Evolutionary conservation across 2,113 vertebrate genomes (phyloP), one percentile per base, ranked within the genome.

Genomic region (Myocastor coypus): DNA sequence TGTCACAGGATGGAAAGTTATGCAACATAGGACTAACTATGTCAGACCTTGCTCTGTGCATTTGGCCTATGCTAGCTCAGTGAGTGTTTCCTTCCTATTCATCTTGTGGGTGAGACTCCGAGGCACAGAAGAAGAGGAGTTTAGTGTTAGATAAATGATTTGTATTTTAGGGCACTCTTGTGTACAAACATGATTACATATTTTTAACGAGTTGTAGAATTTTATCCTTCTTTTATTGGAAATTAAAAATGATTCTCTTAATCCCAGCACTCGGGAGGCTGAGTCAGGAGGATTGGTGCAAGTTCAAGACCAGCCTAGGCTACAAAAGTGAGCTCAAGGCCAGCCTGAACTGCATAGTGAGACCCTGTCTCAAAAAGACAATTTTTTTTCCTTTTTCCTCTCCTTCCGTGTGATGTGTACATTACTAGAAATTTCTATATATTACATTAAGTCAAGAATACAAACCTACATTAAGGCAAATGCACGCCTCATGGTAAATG

Each of bases 211-310:
- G 6, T 55, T 87, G 30, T 73, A 20, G 9, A 24, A 22, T 95
- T 84, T 95, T 89, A 37, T 63, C 37, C 34, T 42, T 89, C 75
- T 87, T 87, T 84, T 71, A 55, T 3, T 71, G 80, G 52, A 61
- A 17, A 12, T n/a, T n/a, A n/a, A n/a, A n/a, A n/a, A n/a, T n/a
- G n/a, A n/a, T n/a, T n/a, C n/a, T n/a, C n/a, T n/a, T n/a, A n/a
- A n/a, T n/a, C n/a, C n/a, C n/a, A n/a, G n/a, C n/a, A n/a, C n/a
- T n/a, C n/a, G n/a, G n/a, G n/a, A n/a, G n/a, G n/a, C n/a, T n/a
- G n/a, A n/a, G n/a, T n/a, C n/a, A n/a, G n/a, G n/a, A n/a, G n/a
- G n/a, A n/a, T n/a, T n/a, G n/a, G n/a, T n/a, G n/a, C n/a, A n/a
- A n/a, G n/a, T n/a, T n/a, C n/a, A n/a, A n/a, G n/a, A n/a, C n/a